Base-by-base conservation (phyloP, 2,797 vertebrate genomes). In the Poecilia gillii region DNA sequence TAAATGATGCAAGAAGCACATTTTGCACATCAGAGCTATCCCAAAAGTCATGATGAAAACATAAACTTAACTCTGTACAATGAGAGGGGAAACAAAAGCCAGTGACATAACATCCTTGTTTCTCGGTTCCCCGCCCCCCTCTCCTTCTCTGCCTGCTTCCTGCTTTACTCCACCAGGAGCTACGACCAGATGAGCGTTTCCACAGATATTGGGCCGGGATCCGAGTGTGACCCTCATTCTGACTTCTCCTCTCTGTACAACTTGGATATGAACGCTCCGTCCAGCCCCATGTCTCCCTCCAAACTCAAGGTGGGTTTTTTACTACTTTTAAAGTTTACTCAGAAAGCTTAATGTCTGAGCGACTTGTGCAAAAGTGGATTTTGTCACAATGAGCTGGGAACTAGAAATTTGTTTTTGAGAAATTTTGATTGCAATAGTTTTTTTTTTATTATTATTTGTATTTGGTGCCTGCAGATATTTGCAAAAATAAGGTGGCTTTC, bases 101-200 rank as follows among this genome's bases (percentile, higher is more conserved):
- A 66, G 47, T 91, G 84, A 91, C 77, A 87, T 91, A 90, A 92
- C 85, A 88, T 88, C 91, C 91, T 89, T 20, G 41, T 12, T 57
- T 0, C 31, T 18, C 8, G 6, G 33, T 75, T 46, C 23, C 76
- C 23, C 70, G 0, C 46, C n/a, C 6, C 57, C 23, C 55, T 23
- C 16, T 53, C 59, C 66, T 66, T 20, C 74, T 74, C 64, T 55
- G 62, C 47, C 49, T 46, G 64, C 80, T 92, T 92, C 88, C 91
- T 89, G 85, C 83, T 89, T 86, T 78, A 68, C 78, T 88, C 82
- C 11, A 79, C 66, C 90, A 95, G 94, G 93, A 94, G 91, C 84
- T 92, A 46, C 3, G 94, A 95, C 91, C 94, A 94, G 90, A 90
- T 93, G 79, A 95, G 94, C 23, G 75, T 95, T 81, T 87, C 90